Evolutionary conservation across 2,888 invertebrate species (phyloP), one percentile per base, ranked within the genome.

Genomic region (Chrysolina americana): DNA sequence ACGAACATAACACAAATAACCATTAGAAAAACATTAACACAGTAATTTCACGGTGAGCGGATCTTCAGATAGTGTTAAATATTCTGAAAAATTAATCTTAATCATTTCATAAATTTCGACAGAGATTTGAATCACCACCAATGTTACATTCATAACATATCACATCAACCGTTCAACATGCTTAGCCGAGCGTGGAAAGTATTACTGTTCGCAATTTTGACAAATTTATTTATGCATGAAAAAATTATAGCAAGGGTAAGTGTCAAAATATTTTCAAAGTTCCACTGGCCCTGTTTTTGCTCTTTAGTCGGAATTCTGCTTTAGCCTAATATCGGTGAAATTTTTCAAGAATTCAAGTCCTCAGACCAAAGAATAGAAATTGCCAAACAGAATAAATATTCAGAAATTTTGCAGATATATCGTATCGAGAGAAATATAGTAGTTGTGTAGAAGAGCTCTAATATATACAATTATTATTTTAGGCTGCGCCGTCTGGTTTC

Each of bases 61-160:
- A 59, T 59, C 21, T 56, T 19, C 59, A 36, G 59, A 59, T 36
- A 59, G 59, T 59, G 59, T 59, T 59, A 59, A 59, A 15, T 59
- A 28, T 59, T 13, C 28, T 9, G n/a, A 59, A 59, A 59, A 59
- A 13, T 28, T 9, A 59, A 59, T 59, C 28, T 59, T 36, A 9
- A 59, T 59, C 23, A 28, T 28, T 28, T 59, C 59, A 59, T 59
- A 15, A 59, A 59, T n/a, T 23, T 59, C 8, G n/a, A 28, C 36
- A 23, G n/a, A n/a, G 59, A 59, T 59, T 59, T 59, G 8, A 59
- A n/a, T 59, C 59, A 59, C 28, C 2, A 17, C 17, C 11, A 53
- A 53, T 53, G 53, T 53, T 53, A 59, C 9, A 59, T 36, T 28
- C 36, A 28, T 28, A 59, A 36, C 8, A 23, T n/a, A 59, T 15